phyloP scores from a whole-genome alignment of 2,888 invertebrate species.

The Lysandra coridon region DNA sequence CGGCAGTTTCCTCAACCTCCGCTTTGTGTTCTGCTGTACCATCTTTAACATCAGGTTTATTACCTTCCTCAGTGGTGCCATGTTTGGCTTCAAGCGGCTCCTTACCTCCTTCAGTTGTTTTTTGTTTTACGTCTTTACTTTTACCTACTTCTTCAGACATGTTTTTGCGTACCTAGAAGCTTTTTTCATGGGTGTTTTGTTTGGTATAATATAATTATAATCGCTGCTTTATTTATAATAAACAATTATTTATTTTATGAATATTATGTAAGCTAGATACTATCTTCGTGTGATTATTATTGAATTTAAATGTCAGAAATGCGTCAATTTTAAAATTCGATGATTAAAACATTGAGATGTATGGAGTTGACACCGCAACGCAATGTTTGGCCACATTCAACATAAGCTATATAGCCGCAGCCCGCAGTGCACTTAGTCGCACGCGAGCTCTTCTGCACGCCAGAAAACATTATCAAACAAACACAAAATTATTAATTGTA shows the following conservation, averaged over 20 bases:
- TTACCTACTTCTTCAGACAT: background rate
- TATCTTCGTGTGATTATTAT: background rate
- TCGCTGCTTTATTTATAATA: background rate
- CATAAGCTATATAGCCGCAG: too few relatives aligned
- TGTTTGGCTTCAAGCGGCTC: background rate
- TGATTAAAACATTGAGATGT: background rate
- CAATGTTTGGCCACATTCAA: too few relatives aligned
- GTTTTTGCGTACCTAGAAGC: background rate
- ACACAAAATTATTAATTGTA: too few relatives aligned
- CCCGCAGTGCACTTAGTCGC: background rate
- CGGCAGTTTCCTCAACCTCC: slow-evolving; percentile 49
- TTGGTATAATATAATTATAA: background rate
- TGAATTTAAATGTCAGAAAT: background rate
- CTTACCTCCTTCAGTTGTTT: background rate
- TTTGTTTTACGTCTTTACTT: slow-evolving; percentile 24
- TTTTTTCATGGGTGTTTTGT: background rate
- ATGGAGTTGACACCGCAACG: too few relatives aligned
- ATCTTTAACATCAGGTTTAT: slow-evolving; percentile 26
- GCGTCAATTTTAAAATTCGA: slow-evolving; percentile 3
- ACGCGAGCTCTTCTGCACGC: too few relatives aligned
- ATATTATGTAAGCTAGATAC: background rate
- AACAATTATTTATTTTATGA: background rate
- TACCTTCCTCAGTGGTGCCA: slow-evolving; percentile 44
- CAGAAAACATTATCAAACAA: too few relatives aligned
- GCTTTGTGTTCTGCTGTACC: slow-evolving; percentile 42